Evolutionary conservation across 2,888 invertebrate genomes (phyloP), one percentile per base, ranked within the genome.

Genomic region (Chrysomela aeneicollis): DNA sequence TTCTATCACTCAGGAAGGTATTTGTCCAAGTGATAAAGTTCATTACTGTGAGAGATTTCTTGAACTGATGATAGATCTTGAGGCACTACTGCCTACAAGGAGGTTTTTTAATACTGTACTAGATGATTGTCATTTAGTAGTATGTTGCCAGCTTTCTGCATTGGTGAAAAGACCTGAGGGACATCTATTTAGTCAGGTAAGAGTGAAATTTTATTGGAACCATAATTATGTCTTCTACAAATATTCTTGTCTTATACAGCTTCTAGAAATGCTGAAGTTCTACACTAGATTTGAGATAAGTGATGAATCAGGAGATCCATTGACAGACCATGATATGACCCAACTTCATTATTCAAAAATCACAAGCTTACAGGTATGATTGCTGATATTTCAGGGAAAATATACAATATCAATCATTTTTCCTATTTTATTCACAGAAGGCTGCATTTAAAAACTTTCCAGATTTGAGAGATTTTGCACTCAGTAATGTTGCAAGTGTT

Each of bases 271-370:
- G 92, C 84, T 99, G 59, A 95, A 95, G 79, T 98, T 98, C 81
- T 99, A 99, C 82, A 91, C 95, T 0, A 89, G 94, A 65, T 99
- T 99, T 83, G 99, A 99, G 84, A 99, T 99, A 69, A 96, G 95
- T 81, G 98, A 99, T 78, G 93, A 94, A 77, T 93, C 94, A 0
- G 98, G 98, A 0, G 97, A 97, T 80, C 94, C 97, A 0, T 85
- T 98, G 73, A 94, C 93, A 0, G 95, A 98, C 78, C 90, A 93
- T 68, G 95, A 98, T 77, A 96, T 98, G 90, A 94, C 95, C 35
- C 90, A 95, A 77, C 85, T 92, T 26, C 99, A 99, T 82, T 99
- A 98, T 81, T 89, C 93, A 22, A 91, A 92, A 81, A 95, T 99
- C 46, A 94, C 94, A 1, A 92, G 93, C 0, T 84, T 99, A 59